Evolutionary conservation across 2,888 invertebrate genomes (phyloP), one percentile per base, ranked within the genome.

Genomic region (Cheilosia scutellata): DNA sequence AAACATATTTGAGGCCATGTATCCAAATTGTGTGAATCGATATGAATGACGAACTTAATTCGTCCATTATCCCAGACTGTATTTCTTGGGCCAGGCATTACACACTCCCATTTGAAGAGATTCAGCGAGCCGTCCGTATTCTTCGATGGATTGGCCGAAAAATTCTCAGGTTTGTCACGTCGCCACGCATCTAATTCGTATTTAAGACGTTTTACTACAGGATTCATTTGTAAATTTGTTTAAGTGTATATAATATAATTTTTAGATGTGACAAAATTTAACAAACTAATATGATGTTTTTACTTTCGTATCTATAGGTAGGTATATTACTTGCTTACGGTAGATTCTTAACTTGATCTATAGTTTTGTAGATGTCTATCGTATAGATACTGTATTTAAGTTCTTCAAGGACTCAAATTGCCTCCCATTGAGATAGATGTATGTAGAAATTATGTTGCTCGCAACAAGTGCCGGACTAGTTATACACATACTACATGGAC

Each of bases 151-250:
- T 55, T 70, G 1, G 80, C 83, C 20, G 58, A n/a, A 25, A 83
- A 88, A 9, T 78, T 87, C 7, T 66, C 20, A 0, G 83, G 77
- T 5, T 47, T 44, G 16, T 88, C 77, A 11, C 27, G 58, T 1
- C 77, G 71, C 87, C 87, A 88, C 16, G 57, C 42, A 5, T 71
- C 53, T 1, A 65, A 80, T 57, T 88, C 77, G 16, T 87, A 40
- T 6, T 63, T 71, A 0, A 88, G 63, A 0, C 77, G 72, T 3
- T 66, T 37, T 3, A 20, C 42, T 1, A 80, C 44, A 0, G 71
- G 49, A 58, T 83, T 75, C 84, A 84, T 84, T 47, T 40, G 29
- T 4, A 40, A 63, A 37, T 33, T 53, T 29, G 3, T 40, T 55
- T 55, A 11, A 58, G 16, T 49, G 9, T 60, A 40, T 37, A 40